Evolutionary conservation across 2,113 vertebrate genomes (phyloP).

Genomic region (Pogona vitticeps): DNA sequence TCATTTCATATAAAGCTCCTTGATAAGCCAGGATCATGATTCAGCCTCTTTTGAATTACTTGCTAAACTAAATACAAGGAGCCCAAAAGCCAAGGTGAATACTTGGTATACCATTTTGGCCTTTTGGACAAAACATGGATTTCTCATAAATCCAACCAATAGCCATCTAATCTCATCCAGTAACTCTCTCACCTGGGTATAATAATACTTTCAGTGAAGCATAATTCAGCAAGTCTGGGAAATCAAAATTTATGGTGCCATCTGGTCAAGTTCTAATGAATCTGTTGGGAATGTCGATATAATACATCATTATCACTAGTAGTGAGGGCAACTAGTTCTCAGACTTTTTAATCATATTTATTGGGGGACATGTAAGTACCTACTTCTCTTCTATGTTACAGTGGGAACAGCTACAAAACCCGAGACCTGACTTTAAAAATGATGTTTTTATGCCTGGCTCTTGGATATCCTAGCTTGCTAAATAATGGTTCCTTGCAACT

Average conservation of each 20-base stretch:
- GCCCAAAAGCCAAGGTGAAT: constrained; percentile 30
- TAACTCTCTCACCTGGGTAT: constrained; percentile 44
- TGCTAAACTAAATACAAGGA: constrained; percentile 27
- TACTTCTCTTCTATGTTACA: neutral
- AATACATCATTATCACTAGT: constrained; percentile 30
- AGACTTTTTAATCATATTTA: neutral
- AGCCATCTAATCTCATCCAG: constrained; percentile 33
- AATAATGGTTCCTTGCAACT: too few species aligned
- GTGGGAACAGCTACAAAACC: neutral
- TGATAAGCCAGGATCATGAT: neutral
- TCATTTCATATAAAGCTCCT: constrained; percentile 22
- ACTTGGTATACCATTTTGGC: constrained; percentile 24
- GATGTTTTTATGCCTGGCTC: neutral
- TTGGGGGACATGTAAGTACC: neutral
- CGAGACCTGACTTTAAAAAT: too few species aligned
- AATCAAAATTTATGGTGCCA: constrained; percentile 32
- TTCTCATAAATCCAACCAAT: constrained; percentile 35
- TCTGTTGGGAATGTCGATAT: constrained; percentile 21
- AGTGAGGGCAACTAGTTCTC: neutral
- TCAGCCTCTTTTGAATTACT: constrained; percentile 36
- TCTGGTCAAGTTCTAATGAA: constrained; percentile 43
- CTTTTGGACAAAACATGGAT: constrained; percentile 33
- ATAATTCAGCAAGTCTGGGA: constrained; percentile 36
- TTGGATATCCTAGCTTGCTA: neutral
- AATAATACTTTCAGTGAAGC: constrained; percentile 39